Base-by-base conservation (phyloP, 2,113 vertebrate genomes). In the Poeciliopsis occidentalis region DNA sequence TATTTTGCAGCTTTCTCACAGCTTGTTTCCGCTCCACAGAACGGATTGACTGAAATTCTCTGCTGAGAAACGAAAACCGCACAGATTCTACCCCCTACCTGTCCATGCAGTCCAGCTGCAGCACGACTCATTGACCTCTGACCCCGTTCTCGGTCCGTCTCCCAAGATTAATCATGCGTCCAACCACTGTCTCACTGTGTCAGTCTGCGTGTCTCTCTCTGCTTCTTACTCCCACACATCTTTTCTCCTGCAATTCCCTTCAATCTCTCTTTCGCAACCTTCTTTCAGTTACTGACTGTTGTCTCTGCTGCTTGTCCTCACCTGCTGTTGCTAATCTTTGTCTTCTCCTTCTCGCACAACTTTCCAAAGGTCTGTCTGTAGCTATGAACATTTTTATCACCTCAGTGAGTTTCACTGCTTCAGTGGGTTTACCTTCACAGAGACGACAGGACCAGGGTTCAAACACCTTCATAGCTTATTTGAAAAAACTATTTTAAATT, bases 161-260 rank as follows among this genome's bases (percentile, higher is more conserved):
- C 85, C 26, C 57, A 75, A 83, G 88, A 87, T 91, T 92, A 91
- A 92, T 91, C 87, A 83, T 30, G 54, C 67, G 61, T 73, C 84
- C 63, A 81, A 75, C 78, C 64, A 67, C 61, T 78, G 80, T 89
- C 83, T 91, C 64, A 30, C 27, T 84, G 51, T 74, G 74, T 84
- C 75, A 57, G 51, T n/a, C 51, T 24, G 51, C 51, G 10, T 66
- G 67, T 75, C 78, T 76, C 67, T 73, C 78, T 78, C 29, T 60
- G 30, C 7, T n/a, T 73, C 51, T 71, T 44, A 64, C 79, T 71
- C 84, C 80, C 54, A 78, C 84, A 63, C 60, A 13, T 66, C 61
- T 60, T 41, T 79, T 75, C 79, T 76, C 69, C 61, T 6, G 39
- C 62, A 34, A 73, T 57, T 80, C 60, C 34, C 57, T 67, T 69